Percentiles rank a stretch among this genome's conserved stretches.
Conservation (phyloP, 2,797 vertebrate genomes). For the Huso huso region DNA sequence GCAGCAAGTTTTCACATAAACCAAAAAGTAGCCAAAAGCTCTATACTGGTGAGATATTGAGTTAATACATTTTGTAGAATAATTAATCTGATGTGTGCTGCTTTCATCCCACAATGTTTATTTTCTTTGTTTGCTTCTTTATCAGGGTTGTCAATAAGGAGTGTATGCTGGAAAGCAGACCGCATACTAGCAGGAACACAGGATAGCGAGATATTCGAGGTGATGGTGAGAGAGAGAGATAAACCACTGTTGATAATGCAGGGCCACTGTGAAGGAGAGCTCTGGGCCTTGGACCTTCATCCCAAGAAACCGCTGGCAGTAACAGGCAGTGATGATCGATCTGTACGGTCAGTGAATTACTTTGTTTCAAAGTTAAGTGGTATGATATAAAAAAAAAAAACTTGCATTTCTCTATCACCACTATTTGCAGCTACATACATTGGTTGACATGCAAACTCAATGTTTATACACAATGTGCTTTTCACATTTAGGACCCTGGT, state of each 20-base stretch:
- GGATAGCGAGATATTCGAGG: conserved; percentile 96
- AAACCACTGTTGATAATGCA: conserved; percentile 89
- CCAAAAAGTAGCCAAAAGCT: too few species aligned
- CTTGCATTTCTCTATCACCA: too few species aligned
- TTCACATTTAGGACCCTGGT: too few species aligned
- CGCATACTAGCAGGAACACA: conserved; percentile 87
- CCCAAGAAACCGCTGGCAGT: conserved; percentile 89
- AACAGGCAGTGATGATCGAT: conserved; percentile 87
- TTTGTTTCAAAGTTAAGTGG: too few species aligned
- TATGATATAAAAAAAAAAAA: too few species aligned
- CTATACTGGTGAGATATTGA: too few species aligned
- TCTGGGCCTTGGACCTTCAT: conserved; percentile 88
- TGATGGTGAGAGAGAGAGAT: conserved; percentile 87
- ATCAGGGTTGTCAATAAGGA: conserved; percentile 86
- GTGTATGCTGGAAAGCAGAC: conserved; percentile 92
- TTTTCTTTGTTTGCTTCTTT: conserved; percentile 5
- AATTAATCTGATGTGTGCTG: too few species aligned
- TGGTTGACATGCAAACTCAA: too few species aligned
- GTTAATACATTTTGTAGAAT: too few species aligned
- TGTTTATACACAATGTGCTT: too few species aligned
- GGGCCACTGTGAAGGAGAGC: conserved; percentile 91
- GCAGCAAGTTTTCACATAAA: too few species aligned
- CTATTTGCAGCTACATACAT: too few species aligned
- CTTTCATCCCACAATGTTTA: not conserved
- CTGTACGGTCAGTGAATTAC: conserved; percentile 66